Evolutionary conservation across 2,888 invertebrate genomes (phyloP), one percentile per base, ranked within the genome.

Genomic region (Caradrina clavipalpis): DNA sequence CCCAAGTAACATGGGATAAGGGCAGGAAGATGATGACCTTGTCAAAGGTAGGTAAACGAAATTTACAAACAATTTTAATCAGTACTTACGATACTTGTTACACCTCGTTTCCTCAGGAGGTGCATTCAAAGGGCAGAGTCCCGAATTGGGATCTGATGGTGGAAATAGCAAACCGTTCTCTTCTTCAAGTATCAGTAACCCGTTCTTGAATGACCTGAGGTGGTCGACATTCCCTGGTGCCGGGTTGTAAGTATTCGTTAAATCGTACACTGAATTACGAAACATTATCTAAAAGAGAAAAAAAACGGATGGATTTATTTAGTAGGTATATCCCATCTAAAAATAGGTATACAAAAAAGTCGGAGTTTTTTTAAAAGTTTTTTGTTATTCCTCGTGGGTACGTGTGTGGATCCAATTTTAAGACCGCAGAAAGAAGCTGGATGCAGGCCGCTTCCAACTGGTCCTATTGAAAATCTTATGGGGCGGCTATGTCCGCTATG

Each of bases 121-220:
- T 49, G 45, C 10, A 42, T 76, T 78, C 11, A 26, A 17, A 15
- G 31, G 8, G 26, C 66, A 68, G 0, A 47, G 11, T 17, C 13
- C 3, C n/a, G 55, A 57, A 1, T 35, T 3, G 0, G 49, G 57
- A 26, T 67, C 45, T 2, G 21, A 17, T 6, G 68, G 69, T 17
- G 79, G 69, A 57, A 70, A 82, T n/a, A 69, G 45, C n/a, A 58
- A 35, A 5, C 76, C 82, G 15, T 81, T 63, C 19, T 72, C 71
- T 45, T 50, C 7, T 56, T 78, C 81, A 2, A 31, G 47, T 21
- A 50, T 68, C 2, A 81, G 4, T 21, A 65, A 53, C 1, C 81
- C 81, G 3, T 76, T 70, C 6, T 58, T 50, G 21, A 49, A 73
- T 8, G 57, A 53, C 42, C 81, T 68, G 1, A 73, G 1, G 21